Evolutionary conservation across 1,140 invertebrate genomes (phyloP).

Genomic region (Heliothis subflexa): DNA sequence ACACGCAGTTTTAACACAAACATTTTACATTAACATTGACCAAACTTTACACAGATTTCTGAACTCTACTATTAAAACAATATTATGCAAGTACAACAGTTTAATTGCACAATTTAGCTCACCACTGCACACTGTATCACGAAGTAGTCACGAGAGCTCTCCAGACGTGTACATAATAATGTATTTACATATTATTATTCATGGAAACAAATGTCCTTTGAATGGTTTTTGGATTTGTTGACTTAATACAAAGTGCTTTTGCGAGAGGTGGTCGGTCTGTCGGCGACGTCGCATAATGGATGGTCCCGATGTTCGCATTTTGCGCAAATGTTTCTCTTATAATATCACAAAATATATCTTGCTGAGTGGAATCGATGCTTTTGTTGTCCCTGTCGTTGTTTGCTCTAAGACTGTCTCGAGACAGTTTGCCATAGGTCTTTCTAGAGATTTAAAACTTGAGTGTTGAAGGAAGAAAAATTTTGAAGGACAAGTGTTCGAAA

Average conservation of each 20-base stretch:
- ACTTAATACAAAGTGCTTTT: constrained; percentile 82
- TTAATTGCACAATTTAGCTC: constrained; percentile 37
- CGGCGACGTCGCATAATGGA: constrained; percentile 70
- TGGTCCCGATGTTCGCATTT: constrained; percentile 68
- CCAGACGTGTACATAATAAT: constrained; percentile 65
- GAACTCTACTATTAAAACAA: neutral
- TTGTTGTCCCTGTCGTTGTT: constrained; percentile 46
- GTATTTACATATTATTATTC: constrained; percentile 79
- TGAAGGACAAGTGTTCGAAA: neutral
- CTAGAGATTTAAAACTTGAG: constrained; percentile 39
- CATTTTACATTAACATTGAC: neutral
- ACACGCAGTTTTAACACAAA: neutral
- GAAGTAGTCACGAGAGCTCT: constrained; percentile 36
- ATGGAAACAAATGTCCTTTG: constrained; percentile 80
- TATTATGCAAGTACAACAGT: neutral
- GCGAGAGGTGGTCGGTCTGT: constrained; percentile 71
- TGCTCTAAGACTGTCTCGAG: constrained; percentile 10
- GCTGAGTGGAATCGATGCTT: constrained; percentile 45
- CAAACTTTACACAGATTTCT: neutral
- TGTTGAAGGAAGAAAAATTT: neutral
- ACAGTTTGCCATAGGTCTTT: constrained; percentile 50
- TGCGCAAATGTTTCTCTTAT: constrained; percentile 76
- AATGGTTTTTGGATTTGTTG: constrained; percentile 81
- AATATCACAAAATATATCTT: constrained; percentile 72
- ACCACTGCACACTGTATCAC: constrained; percentile 38